These are phyloP conservation scores for Rhopalosiphum nymphaeae DNA, from an alignment of 2,888 invertebrate species.

Conservation along the genomic window DNA sequence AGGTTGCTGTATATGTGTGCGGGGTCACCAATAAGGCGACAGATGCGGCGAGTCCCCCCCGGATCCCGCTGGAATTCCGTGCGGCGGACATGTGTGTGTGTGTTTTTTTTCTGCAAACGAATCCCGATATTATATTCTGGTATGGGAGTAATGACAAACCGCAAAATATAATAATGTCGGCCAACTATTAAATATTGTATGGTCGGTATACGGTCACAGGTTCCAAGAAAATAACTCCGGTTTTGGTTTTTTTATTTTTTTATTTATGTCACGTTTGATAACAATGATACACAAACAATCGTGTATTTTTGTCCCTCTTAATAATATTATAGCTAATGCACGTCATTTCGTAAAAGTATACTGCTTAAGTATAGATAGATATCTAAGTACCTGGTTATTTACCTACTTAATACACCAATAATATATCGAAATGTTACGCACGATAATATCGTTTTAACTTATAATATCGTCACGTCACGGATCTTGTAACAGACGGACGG, in stretches of 20 bases:
- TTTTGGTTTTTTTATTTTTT: background rate
- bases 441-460: constrained; percentile 2
- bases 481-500: background rate
- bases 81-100: constrained; percentile 9
- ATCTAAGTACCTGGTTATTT: too few species aligned
- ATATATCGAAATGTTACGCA: background rate
- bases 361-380: background rate
- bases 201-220: background rate
- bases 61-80: constrained; percentile 16
- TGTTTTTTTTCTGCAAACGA: background rate
- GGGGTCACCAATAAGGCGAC: background rate
- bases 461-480: background rate
- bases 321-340: background rate
- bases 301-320: background rate
- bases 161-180: background rate
- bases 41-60: background rate
- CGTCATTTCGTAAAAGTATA: background rate
- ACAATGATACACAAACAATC: background rate
- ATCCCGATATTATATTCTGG: background rate
- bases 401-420: background rate
- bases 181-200: background rate
- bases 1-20: background rate
- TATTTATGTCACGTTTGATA: background rate
- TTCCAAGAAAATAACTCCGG: background rate
- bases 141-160: background rate